Percentiles rank a stretch among this genome's conserved stretches.
These are phyloP conservation scores for Procambarus clarkii DNA, from an alignment of 1,140 invertebrate species.

Conservation along the genomic window DNA sequence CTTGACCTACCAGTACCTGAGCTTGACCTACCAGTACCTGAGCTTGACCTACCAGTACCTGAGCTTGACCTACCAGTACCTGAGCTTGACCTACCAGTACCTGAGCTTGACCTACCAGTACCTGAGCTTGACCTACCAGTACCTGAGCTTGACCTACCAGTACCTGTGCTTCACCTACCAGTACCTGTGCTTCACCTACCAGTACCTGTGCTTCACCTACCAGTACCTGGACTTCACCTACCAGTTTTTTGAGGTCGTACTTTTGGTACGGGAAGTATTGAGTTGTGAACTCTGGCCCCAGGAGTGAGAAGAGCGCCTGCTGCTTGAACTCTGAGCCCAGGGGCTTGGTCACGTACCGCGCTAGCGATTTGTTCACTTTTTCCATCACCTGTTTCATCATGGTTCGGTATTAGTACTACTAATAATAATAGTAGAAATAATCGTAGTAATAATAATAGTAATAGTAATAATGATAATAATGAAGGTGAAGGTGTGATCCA, in stretches of 20 bases:
- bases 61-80: neutral
- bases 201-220: neutral
- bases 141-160: no score
- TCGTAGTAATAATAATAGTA: no score
- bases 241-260: slow-evolving; percentile 65
- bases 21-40: no score
- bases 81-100: neutral
- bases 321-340: slow-evolving; percentile 66
- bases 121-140: neutral
- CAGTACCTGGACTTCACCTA: slow-evolving; percentile 19
- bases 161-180: neutral
- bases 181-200: neutral
- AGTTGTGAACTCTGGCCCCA: slow-evolving; percentile 66
- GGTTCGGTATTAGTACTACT: no score
- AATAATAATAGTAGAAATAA: no score
- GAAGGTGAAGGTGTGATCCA: no score
- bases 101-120: neutral
- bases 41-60: no score
- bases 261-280: slow-evolving; percentile 70
- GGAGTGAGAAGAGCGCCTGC: slow-evolving; percentile 70
- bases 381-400: slow-evolving; percentile 57
- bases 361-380: slow-evolving; percentile 44
- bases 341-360: slow-evolving; percentile 33
- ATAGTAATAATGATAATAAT: no score
- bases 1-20: no score